These are phyloP conservation scores for Meles meles DNA, from an alignment of 2,113 vertebrate genomes.

Conservation along the genomic window DNA sequence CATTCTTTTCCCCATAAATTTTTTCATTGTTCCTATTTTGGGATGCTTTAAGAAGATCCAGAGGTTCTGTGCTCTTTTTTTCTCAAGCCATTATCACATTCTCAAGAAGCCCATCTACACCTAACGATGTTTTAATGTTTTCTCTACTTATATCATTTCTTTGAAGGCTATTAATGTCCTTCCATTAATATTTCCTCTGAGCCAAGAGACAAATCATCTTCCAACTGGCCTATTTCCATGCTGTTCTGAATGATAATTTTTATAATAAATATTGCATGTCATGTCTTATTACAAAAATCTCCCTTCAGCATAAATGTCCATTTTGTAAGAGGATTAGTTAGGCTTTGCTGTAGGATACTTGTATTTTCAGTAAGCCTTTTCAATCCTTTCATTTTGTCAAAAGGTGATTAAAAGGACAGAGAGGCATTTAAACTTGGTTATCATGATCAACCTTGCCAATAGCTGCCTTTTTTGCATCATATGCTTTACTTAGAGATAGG, in stretches of 20 bases:
- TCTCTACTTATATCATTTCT: background rate
- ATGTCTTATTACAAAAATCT: constrained; percentile 31
- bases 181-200: constrained; percentile 43
- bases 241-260: background rate
- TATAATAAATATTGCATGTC: constrained; percentile 33
- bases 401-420: constrained; percentile 36
- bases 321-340: constrained; percentile 52
- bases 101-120: background rate
- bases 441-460: background rate
- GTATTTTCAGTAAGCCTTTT: constrained; percentile 34
- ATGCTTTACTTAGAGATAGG: background rate
- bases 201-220: constrained; percentile 21
- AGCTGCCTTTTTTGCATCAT: background rate
- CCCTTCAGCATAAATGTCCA: constrained; percentile 43
- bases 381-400: constrained; percentile 38
- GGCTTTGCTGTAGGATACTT: constrained; percentile 36
- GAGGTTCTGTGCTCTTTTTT: background rate
- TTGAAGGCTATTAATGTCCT: constrained; percentile 21
- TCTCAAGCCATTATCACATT: background rate
- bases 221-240: background rate
- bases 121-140: background rate
- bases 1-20: background rate
- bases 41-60: background rate
- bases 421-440: constrained; percentile 3
- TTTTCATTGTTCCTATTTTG: background rate